Evolutionary conservation across 2,113 vertebrate species (phyloP), one percentile per base, ranked within the genome.

Genomic region (Phrynosoma platyrhinos): DNA sequence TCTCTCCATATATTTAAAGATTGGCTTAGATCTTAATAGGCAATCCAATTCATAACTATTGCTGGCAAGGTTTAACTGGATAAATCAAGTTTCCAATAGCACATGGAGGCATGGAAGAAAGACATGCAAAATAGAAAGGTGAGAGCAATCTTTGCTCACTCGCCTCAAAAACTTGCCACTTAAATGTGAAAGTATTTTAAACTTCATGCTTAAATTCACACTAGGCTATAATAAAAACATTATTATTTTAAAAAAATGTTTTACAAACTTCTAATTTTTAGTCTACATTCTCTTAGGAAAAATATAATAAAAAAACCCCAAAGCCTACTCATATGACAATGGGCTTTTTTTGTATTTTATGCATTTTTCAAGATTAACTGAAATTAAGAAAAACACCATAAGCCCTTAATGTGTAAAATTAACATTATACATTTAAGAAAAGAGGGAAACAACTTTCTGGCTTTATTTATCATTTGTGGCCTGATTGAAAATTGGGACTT

Each of bases 91-190:
- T 55, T 84, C 83, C n/a, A 75, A 52, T 20, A 10, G 2, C 66
- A 21, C 12, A 7, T 32, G 23, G 62, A 3, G 25, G 23, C 1
- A 1, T 12, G 23, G 64, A 7, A 90, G 91, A 96, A 91, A 94
- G 93, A 94, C 95, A 94, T 92, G 83, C 87, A 91, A 90, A 94
- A 93, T 88, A 90, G 88, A 92, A 83, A 84, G 87, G 23, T 89
- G 91, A 94, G 93, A 94, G 55, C 27, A 76, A 3, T 90, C 68
- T 82, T 90, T 74, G 64, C 92, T 89, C 77, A 64, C 88, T 92
- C 88, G 86, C 92, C 93, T 93, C 92, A 79, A 79, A 95, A 93
- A 94, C 82, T 76, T 82, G 91, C 30, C 27, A n/a, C 12, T 86
- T 78, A 36, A 47, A 89, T 1, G 55, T 53, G 20, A 23, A 68